Evolutionary conservation across 1,140 invertebrate genomes (phyloP).

Genomic region (Drosophila subobscura): DNA sequence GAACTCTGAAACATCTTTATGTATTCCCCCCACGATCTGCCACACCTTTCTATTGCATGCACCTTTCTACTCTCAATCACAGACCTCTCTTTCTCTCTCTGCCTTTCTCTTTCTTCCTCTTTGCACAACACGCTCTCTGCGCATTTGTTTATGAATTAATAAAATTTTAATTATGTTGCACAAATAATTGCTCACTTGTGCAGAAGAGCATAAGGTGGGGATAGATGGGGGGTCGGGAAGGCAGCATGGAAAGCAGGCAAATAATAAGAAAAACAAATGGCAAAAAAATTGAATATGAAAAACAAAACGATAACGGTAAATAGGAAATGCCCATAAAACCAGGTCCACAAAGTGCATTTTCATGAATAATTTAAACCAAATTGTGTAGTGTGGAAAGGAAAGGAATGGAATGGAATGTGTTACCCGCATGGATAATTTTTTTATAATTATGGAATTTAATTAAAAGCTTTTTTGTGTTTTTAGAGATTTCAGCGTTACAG

Average conservation of each 20-base stretch:
- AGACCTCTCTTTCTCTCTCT: neutral
- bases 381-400: conserved; percentile 15
- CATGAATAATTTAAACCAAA: conserved; percentile 46
- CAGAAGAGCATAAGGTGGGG: conserved; percentile 37
- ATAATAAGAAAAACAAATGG: conserved; percentile 23
- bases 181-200: conserved; percentile 75
- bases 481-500: neutral
- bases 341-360: conserved; percentile 41
- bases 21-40: neutral
- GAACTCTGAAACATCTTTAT: too few species aligned
- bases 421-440: conserved; percentile 14
- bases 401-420: conserved; percentile 5
- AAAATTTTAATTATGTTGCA: conserved; percentile 78
- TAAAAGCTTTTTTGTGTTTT: conserved; percentile 4
- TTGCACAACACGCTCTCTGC: conserved; percentile 28
- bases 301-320: conserved; percentile 48
- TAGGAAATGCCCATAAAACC: conserved; percentile 47
- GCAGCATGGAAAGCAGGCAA: conserved; percentile 14
- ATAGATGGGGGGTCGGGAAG: neutral
- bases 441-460: conserved; percentile 23
- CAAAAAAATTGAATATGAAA: conserved; percentile 30
- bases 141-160: conserved; percentile 78
- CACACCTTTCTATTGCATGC: conserved; percentile 5
- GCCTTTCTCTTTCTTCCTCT: neutral
- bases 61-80: conserved; percentile 3